Conservation (phyloP, 1,140 invertebrate genomes). For the Drosophila pruinosa region DNA sequence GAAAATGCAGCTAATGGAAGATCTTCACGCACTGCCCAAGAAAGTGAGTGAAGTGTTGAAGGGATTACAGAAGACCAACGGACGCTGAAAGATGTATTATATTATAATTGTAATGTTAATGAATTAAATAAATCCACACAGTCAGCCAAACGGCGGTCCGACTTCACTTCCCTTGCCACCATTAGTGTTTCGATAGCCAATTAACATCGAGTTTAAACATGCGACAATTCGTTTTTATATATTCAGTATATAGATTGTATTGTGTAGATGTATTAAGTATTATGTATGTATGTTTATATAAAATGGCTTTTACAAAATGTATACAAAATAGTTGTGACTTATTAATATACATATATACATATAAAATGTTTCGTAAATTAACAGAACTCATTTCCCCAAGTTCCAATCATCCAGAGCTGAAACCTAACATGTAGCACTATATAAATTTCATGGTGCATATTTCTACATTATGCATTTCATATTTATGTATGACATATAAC, state of each 20-base stretch:
- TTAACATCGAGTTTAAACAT: background rate
- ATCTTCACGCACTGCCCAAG: background rate
- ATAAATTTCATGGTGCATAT: conserved; percentile 7
- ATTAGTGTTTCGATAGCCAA: background rate
- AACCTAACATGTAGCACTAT: background rate
- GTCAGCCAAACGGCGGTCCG: no score
- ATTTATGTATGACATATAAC: no score
- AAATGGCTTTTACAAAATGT: conserved; percentile 45
- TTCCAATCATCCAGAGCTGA: background rate
- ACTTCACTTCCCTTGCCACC: background rate
- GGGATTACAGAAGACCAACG: background rate
- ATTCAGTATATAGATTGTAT: background rate
- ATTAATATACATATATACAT: conserved; percentile 36
- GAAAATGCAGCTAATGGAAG: background rate
- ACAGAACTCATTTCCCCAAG: background rate
- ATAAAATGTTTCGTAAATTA: conserved; percentile 17
- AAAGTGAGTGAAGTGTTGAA: background rate
- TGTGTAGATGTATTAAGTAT: conserved; percentile 6
- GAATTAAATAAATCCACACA: no score
- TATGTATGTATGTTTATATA: conserved; percentile 12
- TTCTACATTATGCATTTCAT: background rate
- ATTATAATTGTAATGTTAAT: no score
- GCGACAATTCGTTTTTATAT: background rate
- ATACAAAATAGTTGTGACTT: conserved; percentile 44
- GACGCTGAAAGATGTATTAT: no score